A percentile compares a stretch with the other conserved stretches of the same genome.
Evolutionary conservation across 2,113 vertebrate genomes (phyloP).

Genomic region (Stomatorhinus ivindoensis): DNA sequence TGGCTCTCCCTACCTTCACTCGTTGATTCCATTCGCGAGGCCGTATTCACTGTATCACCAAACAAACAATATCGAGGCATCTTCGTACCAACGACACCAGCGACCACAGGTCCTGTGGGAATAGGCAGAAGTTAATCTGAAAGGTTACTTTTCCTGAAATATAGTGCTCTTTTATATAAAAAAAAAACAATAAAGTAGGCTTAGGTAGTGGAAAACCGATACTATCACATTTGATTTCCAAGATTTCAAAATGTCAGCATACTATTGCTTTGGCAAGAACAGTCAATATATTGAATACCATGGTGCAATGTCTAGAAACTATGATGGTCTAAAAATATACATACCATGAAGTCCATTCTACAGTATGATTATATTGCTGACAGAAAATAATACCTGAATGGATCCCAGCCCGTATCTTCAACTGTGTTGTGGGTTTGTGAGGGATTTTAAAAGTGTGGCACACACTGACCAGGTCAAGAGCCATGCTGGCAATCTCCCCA

Average conservation of each 20-base stretch:
- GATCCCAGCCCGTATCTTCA: slow-evolving; percentile 62
- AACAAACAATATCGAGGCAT: slow-evolving; percentile 72
- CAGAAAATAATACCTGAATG: slow-evolving; percentile 52
- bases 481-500: slow-evolving; percentile 66
- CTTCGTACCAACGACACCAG: slow-evolving; percentile 68
- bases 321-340: background rate
- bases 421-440: slow-evolving; percentile 60
- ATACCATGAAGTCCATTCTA: background rate
- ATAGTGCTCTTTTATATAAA: background rate
- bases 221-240: background rate
- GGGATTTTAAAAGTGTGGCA: slow-evolving; percentile 62
- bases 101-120: slow-evolving; percentile 60
- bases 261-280: background rate
- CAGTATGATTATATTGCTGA: background rate
- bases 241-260: background rate
- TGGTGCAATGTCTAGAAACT: background rate
- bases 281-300: background rate
- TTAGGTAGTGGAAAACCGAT: background rate
- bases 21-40: slow-evolving; percentile 68
- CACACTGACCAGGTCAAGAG: slow-evolving; percentile 55
- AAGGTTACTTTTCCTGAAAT: background rate
- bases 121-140: background rate
- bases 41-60: slow-evolving; percentile 68
- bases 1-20: slow-evolving; percentile 50
- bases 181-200: background rate